Conservation (phyloP, 2,797 vertebrate genomes). For the Sebastes oblongus region DNA sequence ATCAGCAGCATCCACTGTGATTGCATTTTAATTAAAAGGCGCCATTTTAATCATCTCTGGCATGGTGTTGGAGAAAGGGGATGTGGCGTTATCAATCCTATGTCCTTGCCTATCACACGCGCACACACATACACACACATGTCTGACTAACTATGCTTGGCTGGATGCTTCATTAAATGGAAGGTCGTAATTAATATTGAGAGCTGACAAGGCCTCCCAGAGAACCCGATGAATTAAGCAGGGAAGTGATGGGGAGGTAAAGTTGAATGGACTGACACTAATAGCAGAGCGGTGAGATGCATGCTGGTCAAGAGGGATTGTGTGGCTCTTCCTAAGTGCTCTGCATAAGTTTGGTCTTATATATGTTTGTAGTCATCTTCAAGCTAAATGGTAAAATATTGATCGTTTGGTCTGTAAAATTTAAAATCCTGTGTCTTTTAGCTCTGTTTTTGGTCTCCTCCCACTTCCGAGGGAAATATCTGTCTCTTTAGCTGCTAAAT, state of each 20-base stretch:
- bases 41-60: conserved; percentile 78
- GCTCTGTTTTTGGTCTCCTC: not conserved
- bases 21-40: conserved; percentile 79
- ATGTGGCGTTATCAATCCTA: conserved; percentile 67
- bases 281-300: conserved; percentile 58
- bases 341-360: conserved; percentile 23
- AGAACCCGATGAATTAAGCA: conserved; percentile 71
- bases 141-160: conserved; percentile 62
- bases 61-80: conserved; percentile 49
- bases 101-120: conserved; percentile 55
- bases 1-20: conserved; percentile 74
- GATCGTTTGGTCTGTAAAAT: not conserved
- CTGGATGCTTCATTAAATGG: conserved; percentile 75
- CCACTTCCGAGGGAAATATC: not conserved
- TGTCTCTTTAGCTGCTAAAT: not conserved
- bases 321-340: conserved; percentile 9
- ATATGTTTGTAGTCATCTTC: not conserved
- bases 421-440: not conserved
- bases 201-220: conserved; percentile 76
- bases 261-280: conserved; percentile 74
- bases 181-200: conserved; percentile 83
- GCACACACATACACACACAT: conserved; percentile 7
- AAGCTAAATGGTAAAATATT: not conserved
- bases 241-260: conserved; percentile 73
- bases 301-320: conserved; percentile 48